phyloP scores from a whole-genome alignment of 92 coral and sea anemone species.

The Porites evermanni region DNA sequence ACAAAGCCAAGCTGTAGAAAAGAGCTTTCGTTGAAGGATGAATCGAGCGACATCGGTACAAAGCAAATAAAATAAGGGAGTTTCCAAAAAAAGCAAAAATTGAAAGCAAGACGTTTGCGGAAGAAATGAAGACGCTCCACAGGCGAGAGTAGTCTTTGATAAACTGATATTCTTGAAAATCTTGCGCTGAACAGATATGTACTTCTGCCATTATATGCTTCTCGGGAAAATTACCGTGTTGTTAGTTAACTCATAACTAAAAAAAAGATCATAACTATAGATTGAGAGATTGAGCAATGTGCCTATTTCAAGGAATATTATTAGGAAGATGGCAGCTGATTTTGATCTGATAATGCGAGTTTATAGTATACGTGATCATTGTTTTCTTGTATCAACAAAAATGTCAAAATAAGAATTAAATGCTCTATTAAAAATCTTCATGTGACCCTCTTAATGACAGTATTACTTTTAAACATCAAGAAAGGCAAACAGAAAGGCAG shows the following conservation, averaged over 20 bases:
- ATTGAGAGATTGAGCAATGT: neutral
- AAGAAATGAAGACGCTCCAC: constrained; percentile 33
- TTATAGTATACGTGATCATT: neutral
- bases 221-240: no score
- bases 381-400: constrained; percentile 22
- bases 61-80: constrained; percentile 30
- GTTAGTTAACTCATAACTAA: no score
- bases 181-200: constrained; percentile 33
- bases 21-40: constrained; percentile 51
- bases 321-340: neutral
- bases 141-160: constrained; percentile 5
- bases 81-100: constrained; percentile 42
- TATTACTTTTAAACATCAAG: neutral
- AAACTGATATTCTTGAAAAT: constrained; percentile 41
- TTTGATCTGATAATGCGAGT: neutral
- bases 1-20: constrained; percentile 56
- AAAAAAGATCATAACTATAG: no score
- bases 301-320: neutral
- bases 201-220: neutral
- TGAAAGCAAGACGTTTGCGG: constrained; percentile 12
- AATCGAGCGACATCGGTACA: constrained; percentile 32
- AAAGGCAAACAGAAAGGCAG: constrained; percentile 25
- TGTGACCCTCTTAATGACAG: constrained; percentile 3
- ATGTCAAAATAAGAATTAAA: neutral
- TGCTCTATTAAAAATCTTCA: neutral